Percentiles rank a stretch among this genome's conserved stretches.
Evolutionary conservation across 2,113 vertebrate species (phyloP).

Genomic region (Cnemophilus loriae): DNA sequence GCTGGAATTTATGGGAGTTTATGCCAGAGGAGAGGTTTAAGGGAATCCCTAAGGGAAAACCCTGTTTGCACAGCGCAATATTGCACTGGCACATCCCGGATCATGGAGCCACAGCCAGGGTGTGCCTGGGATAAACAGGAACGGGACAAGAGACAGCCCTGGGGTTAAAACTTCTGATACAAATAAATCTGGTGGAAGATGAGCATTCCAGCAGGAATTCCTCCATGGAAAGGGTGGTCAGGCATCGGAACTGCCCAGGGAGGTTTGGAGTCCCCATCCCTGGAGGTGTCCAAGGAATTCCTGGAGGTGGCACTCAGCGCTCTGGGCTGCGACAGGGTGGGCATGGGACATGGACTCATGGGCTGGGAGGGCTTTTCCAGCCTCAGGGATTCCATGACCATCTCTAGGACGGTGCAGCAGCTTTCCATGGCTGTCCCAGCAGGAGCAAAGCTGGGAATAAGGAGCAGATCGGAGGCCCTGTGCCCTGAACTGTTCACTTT

Average conservation of each 20-base stretch:
- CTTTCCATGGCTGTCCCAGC: neutral
- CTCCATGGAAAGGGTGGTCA: no score
- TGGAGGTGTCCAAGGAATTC: neutral
- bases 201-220: neutral
- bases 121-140: no score
- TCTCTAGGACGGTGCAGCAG: neutral
- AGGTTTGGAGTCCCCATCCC: neutral
- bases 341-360: neutral
- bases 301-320: neutral
- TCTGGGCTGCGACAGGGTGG: neutral
- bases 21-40: neutral
- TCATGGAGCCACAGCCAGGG: neutral
- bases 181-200: neutral
- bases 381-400: neutral
- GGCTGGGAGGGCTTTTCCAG: neutral
- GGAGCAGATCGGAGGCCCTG: neutral
- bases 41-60: neutral
- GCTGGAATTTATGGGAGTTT: neutral
- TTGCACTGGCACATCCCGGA: neutral
- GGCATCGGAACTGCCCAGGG: no score
- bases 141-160: neutral
- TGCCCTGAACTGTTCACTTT: neutral
- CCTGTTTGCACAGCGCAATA: neutral
- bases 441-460: neutral
- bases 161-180: neutral